Evolutionary conservation across 2,888 invertebrate species (phyloP).

Genomic region (Luperina nickerlii): DNA sequence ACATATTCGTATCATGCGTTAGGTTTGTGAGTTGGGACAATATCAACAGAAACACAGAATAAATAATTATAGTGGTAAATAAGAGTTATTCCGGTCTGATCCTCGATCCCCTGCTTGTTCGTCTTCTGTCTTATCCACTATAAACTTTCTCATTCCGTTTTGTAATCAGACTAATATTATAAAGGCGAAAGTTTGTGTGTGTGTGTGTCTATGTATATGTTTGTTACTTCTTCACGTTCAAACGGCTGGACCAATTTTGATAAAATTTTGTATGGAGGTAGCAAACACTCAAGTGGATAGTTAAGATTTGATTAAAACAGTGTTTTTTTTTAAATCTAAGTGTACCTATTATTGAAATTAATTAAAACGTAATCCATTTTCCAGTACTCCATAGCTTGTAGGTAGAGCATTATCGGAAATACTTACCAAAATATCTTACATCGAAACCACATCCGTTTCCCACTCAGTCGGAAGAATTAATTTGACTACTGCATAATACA

Average conservation of each 20-base stretch:
- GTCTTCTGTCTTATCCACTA: too few relatives aligned
- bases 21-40: neutral
- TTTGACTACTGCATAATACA: slow-evolving; percentile 86
- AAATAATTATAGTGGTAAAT: neutral
- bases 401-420: slow-evolving; percentile 15
- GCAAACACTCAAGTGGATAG: neutral
- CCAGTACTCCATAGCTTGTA: neutral
- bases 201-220: too few relatives aligned
- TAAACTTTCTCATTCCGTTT: too few relatives aligned
- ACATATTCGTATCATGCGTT: neutral
- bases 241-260: too few relatives aligned
- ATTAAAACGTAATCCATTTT: neutral
- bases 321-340: neutral
- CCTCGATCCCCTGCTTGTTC: too few relatives aligned
- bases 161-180: too few relatives aligned
- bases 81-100: too few relatives aligned
- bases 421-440: slow-evolving; percentile 49
- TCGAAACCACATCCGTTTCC: slow-evolving; percentile 51
- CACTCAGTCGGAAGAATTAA: slow-evolving; percentile 73
- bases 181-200: too few relatives aligned
- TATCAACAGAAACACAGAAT: neutral
- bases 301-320: neutral
- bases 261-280: too few relatives aligned
- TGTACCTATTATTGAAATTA: neutral
- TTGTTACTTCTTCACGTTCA: too few relatives aligned